Percentiles rank a stretch among this genome's conserved stretches.
phyloP scores from a whole-genome alignment of 2,797 vertebrate genomes.

The Poeciliopsis paucimaculata region DNA sequence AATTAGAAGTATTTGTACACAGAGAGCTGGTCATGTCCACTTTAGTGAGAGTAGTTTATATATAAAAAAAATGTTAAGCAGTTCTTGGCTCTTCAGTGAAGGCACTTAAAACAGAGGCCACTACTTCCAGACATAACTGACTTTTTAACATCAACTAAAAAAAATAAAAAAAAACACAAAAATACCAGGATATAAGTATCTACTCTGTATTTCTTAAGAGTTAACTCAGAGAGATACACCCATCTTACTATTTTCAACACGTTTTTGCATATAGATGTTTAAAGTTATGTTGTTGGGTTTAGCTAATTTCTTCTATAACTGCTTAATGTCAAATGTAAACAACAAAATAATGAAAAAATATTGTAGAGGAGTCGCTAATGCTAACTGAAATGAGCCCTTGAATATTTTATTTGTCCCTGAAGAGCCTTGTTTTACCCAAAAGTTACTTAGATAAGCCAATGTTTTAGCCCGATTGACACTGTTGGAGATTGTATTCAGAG shows the following conservation, averaged over 20 bases:
- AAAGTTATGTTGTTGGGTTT: neutral
- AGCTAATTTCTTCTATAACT: neutral
- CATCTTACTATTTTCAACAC: neutral
- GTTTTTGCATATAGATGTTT: neutral
- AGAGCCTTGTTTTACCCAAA: neutral
- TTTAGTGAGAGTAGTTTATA: neutral
- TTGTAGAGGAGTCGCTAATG: neutral
- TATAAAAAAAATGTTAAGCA: conserved; percentile 7
- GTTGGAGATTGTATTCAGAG: neutral
- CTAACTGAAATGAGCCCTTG: neutral
- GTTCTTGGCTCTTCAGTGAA: conserved; percentile 39
- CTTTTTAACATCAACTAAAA: conserved; percentile 6
- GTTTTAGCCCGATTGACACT: neutral
- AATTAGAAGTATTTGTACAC: neutral
- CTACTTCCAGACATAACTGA: conserved; percentile 2
- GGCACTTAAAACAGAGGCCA: conserved; percentile 56
- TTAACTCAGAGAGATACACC: neutral
- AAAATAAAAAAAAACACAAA: conserved; percentile 15
- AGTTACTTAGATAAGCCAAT: neutral
- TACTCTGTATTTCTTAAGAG: neutral
- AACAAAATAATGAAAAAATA: neutral
- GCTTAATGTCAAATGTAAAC: neutral
- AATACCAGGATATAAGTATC: neutral
- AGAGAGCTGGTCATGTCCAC: conserved; percentile 14
- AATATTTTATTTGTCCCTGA: neutral